Base-by-base conservation (phyloP, 2,113 vertebrate genomes). In the Odontophorus gujanensis region DNA sequence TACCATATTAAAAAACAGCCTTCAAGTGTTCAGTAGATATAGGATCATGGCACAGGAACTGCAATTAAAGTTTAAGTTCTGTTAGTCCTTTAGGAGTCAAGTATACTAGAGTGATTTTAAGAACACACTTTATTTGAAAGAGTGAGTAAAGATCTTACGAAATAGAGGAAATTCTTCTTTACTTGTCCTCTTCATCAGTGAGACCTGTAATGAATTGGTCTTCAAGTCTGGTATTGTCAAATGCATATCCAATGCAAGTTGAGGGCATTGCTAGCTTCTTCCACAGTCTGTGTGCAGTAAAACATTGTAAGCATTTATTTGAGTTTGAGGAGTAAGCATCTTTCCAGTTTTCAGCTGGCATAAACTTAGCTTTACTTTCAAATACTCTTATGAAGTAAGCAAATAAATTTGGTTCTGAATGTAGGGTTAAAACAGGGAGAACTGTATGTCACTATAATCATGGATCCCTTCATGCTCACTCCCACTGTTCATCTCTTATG, bases 161-260 rank as follows among this genome's bases (percentile, higher is more conserved):
- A 47, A 43, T 22, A 91, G 20, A 53, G 16, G 36, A 28, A 57
- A 18, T 51, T 84, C 73, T n/a, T 85, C 72, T 85, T 24, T 65
- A 5, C 57, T 71, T 50, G 18, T 68, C 13, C 1, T 83, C 19
- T 57, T 79, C 26, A 73, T 25, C 26, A 73, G 26, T 3, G 6
- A 67, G 30, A 34, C 18, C 25, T 71, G 5, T 40, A 40, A 13
- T 40, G 12, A 40, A 40, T 73, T 68, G 9, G 11, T 51, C 28
- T 12, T 62, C 34, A 22, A 11, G 36, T 17, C 9, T 48, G 55
- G 32, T 28, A 16, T 63, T 48, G 26, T 55, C 32, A 5, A 9
- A 34, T 7, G 4, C 15, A 11, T n/a, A 25, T 2, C 0, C 40
- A 76, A 47, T 26, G n/a, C 34, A 2, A 3, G 8, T 13, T 67